Base-by-base conservation (phyloP, 2,113 vertebrate genomes). In the Tachysurus fulvidraco region DNA sequence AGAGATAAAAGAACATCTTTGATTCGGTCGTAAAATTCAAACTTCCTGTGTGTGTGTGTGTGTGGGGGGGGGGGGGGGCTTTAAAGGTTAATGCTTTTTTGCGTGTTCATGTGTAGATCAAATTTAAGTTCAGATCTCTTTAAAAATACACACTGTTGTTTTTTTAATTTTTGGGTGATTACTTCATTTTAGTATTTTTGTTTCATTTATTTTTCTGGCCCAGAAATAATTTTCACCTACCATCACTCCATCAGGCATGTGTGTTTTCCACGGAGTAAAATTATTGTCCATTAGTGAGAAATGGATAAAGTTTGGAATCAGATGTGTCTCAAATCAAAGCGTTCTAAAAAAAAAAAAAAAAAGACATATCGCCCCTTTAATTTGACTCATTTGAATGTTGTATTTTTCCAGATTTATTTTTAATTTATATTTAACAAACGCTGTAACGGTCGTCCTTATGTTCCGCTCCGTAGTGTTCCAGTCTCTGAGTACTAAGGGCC, bases 401-500 rank as follows among this genome's bases (percentile, higher is more conserved):
- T 52, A 6, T 57, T 57, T 10, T 25, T 36, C 16, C 7, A 12
- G 0, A 28, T 17, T 4, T 0, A 69, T 36, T 69, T 12, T 17
- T 69, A 14, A 30, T 16, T 30, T 69, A 1, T 3, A 0, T 77
- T 9, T 7, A 28, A 25, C 2, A 6, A 57, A 36, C 7, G 9
- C 8, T 0, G 17, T 16, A 5, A 16, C 57, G 0, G 8, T 76
- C 5, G 6, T 60, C 0, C 1, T 64, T 55, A 9, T 71, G 1
- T 57, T 28, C 65, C n/a, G 62, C 14, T 83, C 62, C 79, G 19
- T 88, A 95, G 95, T 94, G 87, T 93, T 94, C 87, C 94, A 93
- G 90, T 84, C 92, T n/a, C 59, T 93, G 89, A 94, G 91, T 87
- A 92, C 91, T 74, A 95, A 93, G 80, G 95, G 91, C 80, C 92